A percentile compares a stretch with the other conserved stretches of the same genome.
phyloP scores from a whole-genome alignment of 2,797 vertebrate species.

The Paguma larvata region DNA sequence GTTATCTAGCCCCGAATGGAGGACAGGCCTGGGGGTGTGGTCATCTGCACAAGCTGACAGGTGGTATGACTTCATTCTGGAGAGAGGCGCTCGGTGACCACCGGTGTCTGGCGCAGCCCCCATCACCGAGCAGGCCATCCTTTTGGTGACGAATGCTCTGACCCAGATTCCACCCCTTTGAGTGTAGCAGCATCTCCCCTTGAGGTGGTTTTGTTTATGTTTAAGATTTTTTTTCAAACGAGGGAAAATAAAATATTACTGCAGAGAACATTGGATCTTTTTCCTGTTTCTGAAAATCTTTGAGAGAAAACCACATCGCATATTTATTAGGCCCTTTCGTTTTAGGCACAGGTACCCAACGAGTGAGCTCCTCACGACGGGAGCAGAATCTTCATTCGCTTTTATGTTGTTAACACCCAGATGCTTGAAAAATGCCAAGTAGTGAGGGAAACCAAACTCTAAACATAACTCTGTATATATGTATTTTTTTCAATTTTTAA shows the following conservation, averaged over 20 bases:
- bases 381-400: neutral
- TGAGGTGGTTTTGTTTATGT: neutral
- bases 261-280: neutral
- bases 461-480: neutral
- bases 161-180: neutral
- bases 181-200: neutral
- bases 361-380: neutral
- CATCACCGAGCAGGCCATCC: neutral
- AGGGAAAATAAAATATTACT: constrained; percentile 15
- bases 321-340: constrained; percentile 15
- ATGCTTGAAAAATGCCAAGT: neutral
- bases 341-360: neutral
- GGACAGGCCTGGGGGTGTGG: neutral
- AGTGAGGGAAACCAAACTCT: neutral
- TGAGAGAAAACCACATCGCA: constrained; percentile 3
- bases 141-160: neutral
- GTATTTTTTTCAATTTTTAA: too few relatives aligned
- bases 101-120: too few relatives aligned
- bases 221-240: neutral
- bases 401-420: neutral
- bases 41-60: neutral
- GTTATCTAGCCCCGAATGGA: neutral
- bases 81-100: neutral
- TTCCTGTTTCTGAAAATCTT: neutral
- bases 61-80: neutral